Percentiles rank a stretch among this genome's conserved stretches.
Evolutionary conservation across 2,797 vertebrate species (phyloP).

Genomic region (Rhincodon typus): DNA sequence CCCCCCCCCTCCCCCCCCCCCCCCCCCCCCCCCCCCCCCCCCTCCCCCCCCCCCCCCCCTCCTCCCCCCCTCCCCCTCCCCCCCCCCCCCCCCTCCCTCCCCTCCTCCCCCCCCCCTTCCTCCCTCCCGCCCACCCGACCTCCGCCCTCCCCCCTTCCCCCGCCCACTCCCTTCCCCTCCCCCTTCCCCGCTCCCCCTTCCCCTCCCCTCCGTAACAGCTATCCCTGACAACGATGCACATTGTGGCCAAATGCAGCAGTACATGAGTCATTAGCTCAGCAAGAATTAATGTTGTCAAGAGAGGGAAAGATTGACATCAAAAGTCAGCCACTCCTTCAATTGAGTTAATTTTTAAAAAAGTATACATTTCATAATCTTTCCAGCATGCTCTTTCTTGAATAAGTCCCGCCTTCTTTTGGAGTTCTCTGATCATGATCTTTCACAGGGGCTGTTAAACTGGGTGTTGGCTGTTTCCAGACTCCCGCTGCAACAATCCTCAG

Average conservation of each 20-base stretch:
- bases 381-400: background rate
- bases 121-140: too few relatives aligned
- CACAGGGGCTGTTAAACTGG: background rate
- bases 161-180: too few relatives aligned
- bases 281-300: background rate
- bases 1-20: too few relatives aligned
- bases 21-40: too few relatives aligned
- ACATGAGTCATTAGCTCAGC: background rate
- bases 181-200: too few relatives aligned
- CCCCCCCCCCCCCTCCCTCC: too few relatives aligned
- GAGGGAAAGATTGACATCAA: background rate
- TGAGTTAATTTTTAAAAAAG: background rate
- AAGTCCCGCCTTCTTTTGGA: background rate
- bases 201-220: too few relatives aligned
- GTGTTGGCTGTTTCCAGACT: background rate
- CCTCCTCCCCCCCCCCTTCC: too few relatives aligned
- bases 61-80: too few relatives aligned
- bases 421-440: background rate
- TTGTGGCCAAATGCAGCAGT: background rate
- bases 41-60: too few relatives aligned
- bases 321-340: background rate
- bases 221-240: background rate
- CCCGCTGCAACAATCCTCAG: background rate
- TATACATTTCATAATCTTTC: background rate
- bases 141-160: too few relatives aligned